These are phyloP conservation scores for Palloptera scutellata DNA, from an alignment of 2,888 invertebrate species.

Conservation along the genomic window DNA sequence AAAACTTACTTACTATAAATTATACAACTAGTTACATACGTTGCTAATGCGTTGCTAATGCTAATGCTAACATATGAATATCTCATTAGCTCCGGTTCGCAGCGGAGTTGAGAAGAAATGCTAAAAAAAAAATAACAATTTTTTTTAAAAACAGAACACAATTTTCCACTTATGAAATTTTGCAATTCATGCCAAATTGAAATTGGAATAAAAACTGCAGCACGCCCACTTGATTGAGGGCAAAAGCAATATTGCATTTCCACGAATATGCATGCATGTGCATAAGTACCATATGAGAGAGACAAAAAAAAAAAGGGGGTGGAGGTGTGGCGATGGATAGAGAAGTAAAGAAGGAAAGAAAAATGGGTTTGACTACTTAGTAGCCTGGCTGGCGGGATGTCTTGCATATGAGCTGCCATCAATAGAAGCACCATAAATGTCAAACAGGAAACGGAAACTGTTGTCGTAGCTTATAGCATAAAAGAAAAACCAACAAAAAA, in stretches of 20 bases:
- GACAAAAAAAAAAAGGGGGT: not conserved
- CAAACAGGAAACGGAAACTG: slow-evolving; percentile 14
- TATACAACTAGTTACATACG: no score
- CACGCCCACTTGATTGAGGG: not conserved
- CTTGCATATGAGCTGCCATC: not conserved
- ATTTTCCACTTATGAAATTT: no score
- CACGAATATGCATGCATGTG: no score
- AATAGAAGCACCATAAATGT: slow-evolving; percentile 8
- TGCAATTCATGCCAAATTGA: no score
- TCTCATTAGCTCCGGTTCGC: not conserved
- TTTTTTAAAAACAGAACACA: not conserved
- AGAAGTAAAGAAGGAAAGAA: no score
- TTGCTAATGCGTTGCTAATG: no score
- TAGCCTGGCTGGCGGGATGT: not conserved
- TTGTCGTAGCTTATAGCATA: slow-evolving; percentile 10
- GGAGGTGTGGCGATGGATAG: not conserved
- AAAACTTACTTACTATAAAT: not conserved
- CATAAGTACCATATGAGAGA: not conserved
- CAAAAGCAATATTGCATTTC: not conserved
- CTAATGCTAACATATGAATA: not conserved
- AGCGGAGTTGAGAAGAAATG: not conserved
- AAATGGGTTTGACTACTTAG: not conserved
- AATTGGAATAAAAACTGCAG: no score
- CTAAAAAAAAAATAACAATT: slow-evolving; percentile 2
- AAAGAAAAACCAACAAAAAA: not conserved